These are phyloP conservation scores for Steinernema hermaphroditum DNA, from an alignment of 2,888 invertebrate species.

Conservation along the genomic window DNA sequence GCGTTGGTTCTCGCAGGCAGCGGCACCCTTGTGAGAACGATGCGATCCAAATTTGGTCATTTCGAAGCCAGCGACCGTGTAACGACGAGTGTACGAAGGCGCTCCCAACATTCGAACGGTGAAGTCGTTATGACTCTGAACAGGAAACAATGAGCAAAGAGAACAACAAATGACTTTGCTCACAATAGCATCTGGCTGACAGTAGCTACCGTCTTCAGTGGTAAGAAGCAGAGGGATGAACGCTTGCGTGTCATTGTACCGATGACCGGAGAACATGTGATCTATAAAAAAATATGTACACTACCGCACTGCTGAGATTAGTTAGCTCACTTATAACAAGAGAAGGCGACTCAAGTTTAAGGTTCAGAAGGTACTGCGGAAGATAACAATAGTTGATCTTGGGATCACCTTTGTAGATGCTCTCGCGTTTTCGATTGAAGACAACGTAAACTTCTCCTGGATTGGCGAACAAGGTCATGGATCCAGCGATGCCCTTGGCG, in stretches of 20 bases:
- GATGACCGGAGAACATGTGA: not conserved
- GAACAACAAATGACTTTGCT: not conserved
- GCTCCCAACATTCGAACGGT: not conserved
- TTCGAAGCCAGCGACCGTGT: not conserved
- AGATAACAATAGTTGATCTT: not conserved
- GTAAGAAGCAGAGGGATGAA: not conserved
- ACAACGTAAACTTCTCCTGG: not conserved
- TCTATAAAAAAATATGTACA: not conserved
- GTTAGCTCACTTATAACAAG: not conserved
- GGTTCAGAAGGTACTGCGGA: not conserved
- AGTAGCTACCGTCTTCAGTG: not conserved
- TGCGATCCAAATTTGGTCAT: conserved; percentile 11
- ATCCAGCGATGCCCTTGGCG: not conserved
- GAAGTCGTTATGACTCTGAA: not conserved
- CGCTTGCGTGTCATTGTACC: not conserved
- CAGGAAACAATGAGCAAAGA: not conserved
- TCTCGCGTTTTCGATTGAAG: not conserved
- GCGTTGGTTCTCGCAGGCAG: not conserved
- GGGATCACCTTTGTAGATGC: not conserved
- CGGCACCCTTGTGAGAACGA: not conserved
- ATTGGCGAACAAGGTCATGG: not conserved
- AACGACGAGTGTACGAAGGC: not conserved
- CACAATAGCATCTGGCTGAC: not conserved
- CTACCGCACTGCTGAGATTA: not conserved
- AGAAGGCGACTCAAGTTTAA: not conserved